Conservation (phyloP, 2,797 vertebrate genomes). For the Silurus lanzhouensis region DNA sequence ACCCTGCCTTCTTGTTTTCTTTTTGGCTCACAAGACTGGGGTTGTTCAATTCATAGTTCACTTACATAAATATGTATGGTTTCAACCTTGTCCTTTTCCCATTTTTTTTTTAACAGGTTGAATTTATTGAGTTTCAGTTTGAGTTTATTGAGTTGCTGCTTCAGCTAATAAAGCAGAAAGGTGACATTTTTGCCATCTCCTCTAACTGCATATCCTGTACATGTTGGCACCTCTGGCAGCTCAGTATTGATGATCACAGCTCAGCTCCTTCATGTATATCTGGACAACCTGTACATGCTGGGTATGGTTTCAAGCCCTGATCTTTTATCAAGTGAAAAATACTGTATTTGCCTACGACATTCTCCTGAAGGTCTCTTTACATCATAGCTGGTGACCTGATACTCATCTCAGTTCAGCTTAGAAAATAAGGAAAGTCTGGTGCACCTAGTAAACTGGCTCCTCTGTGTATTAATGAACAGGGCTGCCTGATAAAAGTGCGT, state of each 20-base stretch:
- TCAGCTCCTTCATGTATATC: background rate
- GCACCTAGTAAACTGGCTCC: slow-evolving; percentile 19
- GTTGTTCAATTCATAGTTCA: background rate
- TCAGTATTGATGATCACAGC: background rate
- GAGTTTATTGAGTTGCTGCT: background rate
- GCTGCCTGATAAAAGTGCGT: slow-evolving; percentile 28
- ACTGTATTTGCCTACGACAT: background rate
- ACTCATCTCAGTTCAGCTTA: background rate
- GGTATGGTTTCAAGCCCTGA: background rate
- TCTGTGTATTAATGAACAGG: background rate
- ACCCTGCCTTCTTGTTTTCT: background rate
- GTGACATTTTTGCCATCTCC: background rate
- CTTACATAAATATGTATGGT: background rate
- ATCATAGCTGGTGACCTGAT: background rate
- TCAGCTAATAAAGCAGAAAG: background rate
- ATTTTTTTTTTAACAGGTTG: background rate
- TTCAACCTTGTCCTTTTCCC: background rate
- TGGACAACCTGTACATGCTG: background rate
- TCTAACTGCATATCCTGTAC: too few species aligned
- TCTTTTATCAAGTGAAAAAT: background rate
- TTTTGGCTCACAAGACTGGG: background rate
- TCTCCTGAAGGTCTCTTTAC: background rate
- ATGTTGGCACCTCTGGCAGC: background rate
- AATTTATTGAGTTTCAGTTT: background rate
- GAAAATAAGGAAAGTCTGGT: background rate